Base-by-base conservation (phyloP, 2,113 vertebrate genomes). In the Puma concolor region DNA sequence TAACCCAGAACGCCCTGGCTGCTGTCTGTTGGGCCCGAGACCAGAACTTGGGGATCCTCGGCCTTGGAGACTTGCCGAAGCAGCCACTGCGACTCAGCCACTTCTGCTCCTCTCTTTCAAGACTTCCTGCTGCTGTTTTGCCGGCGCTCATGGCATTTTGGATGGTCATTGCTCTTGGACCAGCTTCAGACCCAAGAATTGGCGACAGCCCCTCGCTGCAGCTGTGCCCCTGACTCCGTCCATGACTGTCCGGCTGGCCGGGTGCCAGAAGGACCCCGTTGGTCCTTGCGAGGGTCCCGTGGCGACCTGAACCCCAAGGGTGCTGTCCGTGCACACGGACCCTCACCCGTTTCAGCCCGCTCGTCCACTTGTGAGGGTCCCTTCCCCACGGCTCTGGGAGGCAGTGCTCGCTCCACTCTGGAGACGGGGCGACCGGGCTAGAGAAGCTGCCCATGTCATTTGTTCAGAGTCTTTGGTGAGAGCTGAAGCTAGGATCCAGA, bases 1-100 rank as follows among this genome's bases (percentile, higher is more conserved):
- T 92, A 74, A 97, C 84, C 63, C 4, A 57, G 8, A 7, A 52
- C 66, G 74, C 60, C 84, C 84, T 72, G 57, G 52, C 76, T 96
- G 50, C 29, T 82, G 11, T 31, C 27, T 33, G 21, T 54, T 71
- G 77, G 67, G 19, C 54, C n/a, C n/a, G 5, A 77, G 50, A 33
- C 33, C 33, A 6, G 16, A 38, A 7, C 63, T 72, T 4, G 6
- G 79, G 31, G 41, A 12, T 16, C 57, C 64, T 71, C 1, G 14
- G 19, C n/a, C 31, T 52, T 50, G 13, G 88, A 63, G 21, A 21
- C n/a, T 60, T 31, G 6, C 63, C 3, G 4, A 38, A 44, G 41
- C 48, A 29, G 7, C 63, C 13, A 0, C 44, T 29, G 17, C 44
- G 23, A 72, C 17, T 17, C 54, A 1, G 4, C 27, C 7, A 11